Conservation (phyloP, 1,140 invertebrate species). For the Camponotus vicinus region DNA sequence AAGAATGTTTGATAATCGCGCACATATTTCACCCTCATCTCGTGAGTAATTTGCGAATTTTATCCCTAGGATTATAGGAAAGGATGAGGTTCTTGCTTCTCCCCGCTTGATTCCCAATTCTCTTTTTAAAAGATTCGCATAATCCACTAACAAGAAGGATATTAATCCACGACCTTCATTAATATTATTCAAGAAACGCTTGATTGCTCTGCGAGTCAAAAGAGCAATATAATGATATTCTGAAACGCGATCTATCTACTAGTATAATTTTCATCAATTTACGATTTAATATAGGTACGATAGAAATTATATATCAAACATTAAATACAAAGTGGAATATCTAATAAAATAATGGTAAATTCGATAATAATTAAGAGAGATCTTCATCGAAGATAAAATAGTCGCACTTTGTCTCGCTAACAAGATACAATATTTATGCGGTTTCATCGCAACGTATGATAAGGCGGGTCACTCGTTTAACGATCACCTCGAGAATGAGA, state of each 20-base stretch:
- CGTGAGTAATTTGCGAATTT: conserved; percentile 59
- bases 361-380: not conserved
- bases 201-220: conserved; percentile 41
- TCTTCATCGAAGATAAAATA: not conserved
- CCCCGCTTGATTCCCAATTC: conserved; percentile 53
- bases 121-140: conserved; percentile 60
- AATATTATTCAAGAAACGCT: conserved; percentile 50
- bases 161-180: conserved; percentile 52
- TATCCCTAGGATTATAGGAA: conserved; percentile 51
- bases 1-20: conserved; percentile 35
- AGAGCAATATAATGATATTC: conserved; percentile 41
- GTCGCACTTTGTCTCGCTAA: not conserved
- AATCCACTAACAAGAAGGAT: conserved; percentile 54
- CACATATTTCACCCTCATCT: conserved; percentile 9
- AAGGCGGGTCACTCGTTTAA: conserved; percentile 62
- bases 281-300: not conserved
- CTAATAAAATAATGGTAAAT: not conserved
- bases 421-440: conserved; percentile 9
- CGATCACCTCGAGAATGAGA: conserved; percentile 70
- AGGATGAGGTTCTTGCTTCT: conserved; percentile 27
- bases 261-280: not conserved
- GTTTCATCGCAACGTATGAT: conserved; percentile 51
- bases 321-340: not conserved
- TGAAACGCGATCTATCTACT: not conserved
- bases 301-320: not conserved